These are phyloP conservation scores for Bilobella aurantiaca DNA, from an alignment of 1,140 invertebrate genomes.

Conservation along the genomic window DNA sequence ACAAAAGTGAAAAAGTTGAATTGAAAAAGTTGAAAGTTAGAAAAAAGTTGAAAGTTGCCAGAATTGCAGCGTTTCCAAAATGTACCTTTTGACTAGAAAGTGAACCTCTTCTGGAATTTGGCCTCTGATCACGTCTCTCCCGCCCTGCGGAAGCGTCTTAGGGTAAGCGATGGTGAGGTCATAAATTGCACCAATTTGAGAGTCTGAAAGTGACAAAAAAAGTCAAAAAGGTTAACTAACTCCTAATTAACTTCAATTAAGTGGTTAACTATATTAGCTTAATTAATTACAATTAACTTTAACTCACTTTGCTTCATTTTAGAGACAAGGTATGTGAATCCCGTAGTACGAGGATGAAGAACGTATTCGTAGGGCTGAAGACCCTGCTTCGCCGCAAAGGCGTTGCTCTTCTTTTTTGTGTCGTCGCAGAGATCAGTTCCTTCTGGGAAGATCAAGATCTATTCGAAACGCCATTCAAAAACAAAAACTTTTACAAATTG, in stretches of 20 bases:
- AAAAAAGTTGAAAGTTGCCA: too few species aligned
- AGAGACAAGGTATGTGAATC: conserved; percentile 60
- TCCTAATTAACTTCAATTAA: too few species aligned
- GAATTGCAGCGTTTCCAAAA: too few species aligned
- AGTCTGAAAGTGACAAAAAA: conserved; percentile 36
- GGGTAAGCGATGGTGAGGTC: conserved; percentile 68
- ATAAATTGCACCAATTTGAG: conserved; percentile 60
- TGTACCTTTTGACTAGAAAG: conserved; percentile 60
- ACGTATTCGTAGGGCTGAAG: conserved; percentile 53
- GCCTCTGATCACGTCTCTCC: conserved; percentile 46
- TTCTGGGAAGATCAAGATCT: conserved; percentile 75
- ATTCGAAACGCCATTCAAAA: conserved; percentile 19
- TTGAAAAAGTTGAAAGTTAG: too few species aligned
- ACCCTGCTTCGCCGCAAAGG: conserved; percentile 56
- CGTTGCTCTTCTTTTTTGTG: conserved; percentile 59
- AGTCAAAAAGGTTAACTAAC: too few species aligned
- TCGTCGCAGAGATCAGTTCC: conserved; percentile 70
- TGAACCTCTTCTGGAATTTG: conserved; percentile 60
- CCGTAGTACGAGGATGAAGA: conserved; percentile 74
- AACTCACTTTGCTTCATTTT: conserved; percentile 52
- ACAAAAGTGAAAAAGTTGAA: background rate
- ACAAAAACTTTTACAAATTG: background rate
- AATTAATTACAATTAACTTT: conserved; percentile 1
- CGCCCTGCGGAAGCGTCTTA: conserved; percentile 40
- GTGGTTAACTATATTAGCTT: too few species aligned